Percentiles rank a stretch among this genome's conserved stretches.
These are phyloP conservation scores for Parnassius orleans DNA, from an alignment of 2,888 invertebrate species.

Conservation along the genomic window DNA sequence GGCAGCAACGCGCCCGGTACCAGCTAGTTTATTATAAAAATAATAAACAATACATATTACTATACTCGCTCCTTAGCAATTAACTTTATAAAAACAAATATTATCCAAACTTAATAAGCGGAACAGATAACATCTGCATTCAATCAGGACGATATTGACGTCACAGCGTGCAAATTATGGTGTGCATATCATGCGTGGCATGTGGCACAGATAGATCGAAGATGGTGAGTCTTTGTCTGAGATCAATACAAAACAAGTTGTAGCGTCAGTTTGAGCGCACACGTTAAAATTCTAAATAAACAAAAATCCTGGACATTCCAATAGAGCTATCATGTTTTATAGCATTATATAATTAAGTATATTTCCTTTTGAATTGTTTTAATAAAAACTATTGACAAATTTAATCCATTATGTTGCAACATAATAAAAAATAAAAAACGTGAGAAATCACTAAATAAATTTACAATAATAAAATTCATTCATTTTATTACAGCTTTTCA, in stretches of 20 bases:
- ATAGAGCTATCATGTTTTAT: not conserved
- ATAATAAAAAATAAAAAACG: too few relatives aligned
- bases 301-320: not conserved
- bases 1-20: too few relatives aligned
- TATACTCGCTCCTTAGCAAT: not conserved
- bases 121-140: constrained; percentile 18
- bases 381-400: too few relatives aligned
- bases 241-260: constrained; percentile 22
- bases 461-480: too few relatives aligned
- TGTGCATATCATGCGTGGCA: constrained; percentile 22
- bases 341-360: too few relatives aligned
- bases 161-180: constrained; percentile 48
- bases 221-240: not conserved
- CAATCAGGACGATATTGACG: constrained; percentile 36
- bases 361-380: too few relatives aligned
- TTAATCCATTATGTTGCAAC: too few relatives aligned
- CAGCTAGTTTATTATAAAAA: too few relatives aligned
- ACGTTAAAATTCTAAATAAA: not conserved
- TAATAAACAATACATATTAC: not conserved
- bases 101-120: constrained; percentile 30
- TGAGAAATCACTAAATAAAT: too few relatives aligned
- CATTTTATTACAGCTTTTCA: too few relatives aligned
- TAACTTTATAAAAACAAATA: constrained; percentile 15
- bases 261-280: constrained; percentile 8
- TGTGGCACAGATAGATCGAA: constrained; percentile 7